Evolutionary conservation across 2,888 invertebrate genomes (phyloP), one percentile per base, ranked within the genome.

Genomic region (Lepetodrilus schrolli): DNA sequence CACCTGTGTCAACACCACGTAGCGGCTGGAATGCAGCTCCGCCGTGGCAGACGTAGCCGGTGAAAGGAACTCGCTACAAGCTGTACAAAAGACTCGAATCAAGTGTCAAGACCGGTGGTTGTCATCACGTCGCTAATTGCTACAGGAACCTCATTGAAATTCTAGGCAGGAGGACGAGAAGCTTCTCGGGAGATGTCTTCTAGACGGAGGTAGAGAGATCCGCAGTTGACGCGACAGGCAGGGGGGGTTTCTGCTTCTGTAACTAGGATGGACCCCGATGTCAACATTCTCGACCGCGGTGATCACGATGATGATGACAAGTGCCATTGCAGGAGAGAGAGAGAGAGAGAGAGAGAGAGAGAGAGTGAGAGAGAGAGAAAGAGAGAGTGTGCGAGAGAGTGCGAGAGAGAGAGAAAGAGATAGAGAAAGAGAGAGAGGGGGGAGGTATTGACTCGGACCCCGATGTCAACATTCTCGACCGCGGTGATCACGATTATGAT

Each of bases 1-100:
- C 68, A 68, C 68, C 68, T 68, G 68, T 26, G 68, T 68, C 21
- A 68, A 68, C 68, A 68, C 13, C n/a, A n/a, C 26, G 30, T 38
- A 26, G 68, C n/a, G 36, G 34, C 13, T 23, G 68, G 68, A 68
- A 68, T 68, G 68, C 26, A 13, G 68, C 21, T 43, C 38, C 26
- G 21, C 36, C 66, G 38, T 21, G n/a, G 21, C 17, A 20, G 13
- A 21, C 21, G 17, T 68, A 47, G 21, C 47, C 23, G 26, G n/a
- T 17, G 43, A 47, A 68, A 68, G 47, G 43, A 47, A 38, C 21
- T 68, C 68, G 26, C 68, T 68, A 47, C 47, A 68, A 23, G 47
- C 47, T 10, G 20, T 43, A 43, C 68, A 68, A 68, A 47, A 47
- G 43, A 38, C 17, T 34, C 47, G 43, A 68, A 68, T 68, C 68